Conservation (phyloP, 2,113 vertebrate species). For the Cryptomyrus ogoouensis region DNA sequence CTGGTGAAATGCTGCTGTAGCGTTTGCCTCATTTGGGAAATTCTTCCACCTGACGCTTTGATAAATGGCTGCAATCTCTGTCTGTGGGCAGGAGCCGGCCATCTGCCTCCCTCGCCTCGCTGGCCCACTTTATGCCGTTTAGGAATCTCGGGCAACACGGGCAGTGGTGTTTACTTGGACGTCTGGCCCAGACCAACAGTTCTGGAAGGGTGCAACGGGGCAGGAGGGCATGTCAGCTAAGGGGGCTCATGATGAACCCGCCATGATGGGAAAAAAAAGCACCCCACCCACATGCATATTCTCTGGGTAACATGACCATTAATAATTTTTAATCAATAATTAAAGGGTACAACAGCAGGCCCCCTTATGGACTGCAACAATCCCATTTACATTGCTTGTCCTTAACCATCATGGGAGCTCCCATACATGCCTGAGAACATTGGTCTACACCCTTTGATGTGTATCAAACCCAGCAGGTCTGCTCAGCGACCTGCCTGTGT, state of each 20-base stretch:
- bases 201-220: constrained; percentile 37
- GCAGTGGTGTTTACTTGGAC: constrained; percentile 47
- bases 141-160: constrained; percentile 60
- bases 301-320: neutral
- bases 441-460: neutral
- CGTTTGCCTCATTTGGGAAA: neutral
- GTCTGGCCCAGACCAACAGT: constrained; percentile 25
- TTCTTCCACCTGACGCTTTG: constrained; percentile 51
- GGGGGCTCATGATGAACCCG: constrained; percentile 18
- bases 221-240: constrained; percentile 43
- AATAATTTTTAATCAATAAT: neutral
- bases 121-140: constrained; percentile 54
- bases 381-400: neutral
- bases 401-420: neutral
- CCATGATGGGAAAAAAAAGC: neutral
- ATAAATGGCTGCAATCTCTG: constrained; percentile 61
- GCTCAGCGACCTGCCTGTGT: neutral
- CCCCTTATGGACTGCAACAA: neutral
- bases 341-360: neutral
- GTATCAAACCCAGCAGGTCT: neutral
- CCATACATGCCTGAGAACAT: neutral
- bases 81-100: constrained; percentile 58
- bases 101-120: constrained; percentile 56
- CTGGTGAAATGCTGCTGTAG: neutral
- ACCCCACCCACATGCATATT: neutral